Base-by-base conservation (phyloP, 1,140 invertebrate genomes). In the Penaeus japonicus region DNA sequence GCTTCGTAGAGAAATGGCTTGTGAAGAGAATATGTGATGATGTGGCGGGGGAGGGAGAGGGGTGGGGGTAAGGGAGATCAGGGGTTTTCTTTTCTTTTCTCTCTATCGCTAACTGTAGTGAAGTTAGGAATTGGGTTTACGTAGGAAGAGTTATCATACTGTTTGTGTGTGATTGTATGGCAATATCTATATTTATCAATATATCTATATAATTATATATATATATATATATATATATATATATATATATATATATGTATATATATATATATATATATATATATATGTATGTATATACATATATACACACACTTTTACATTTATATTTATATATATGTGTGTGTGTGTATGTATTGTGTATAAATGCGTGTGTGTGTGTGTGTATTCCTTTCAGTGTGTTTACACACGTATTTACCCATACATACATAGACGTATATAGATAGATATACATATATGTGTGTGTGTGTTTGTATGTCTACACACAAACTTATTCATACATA, bases 251-350 rank as follows among this genome's bases (percentile, higher is more conserved):
- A 35, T 59, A 35, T 22, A 82, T 59, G 35, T 82, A 62, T 82
- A 62, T 62, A 62, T 62, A 62, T 59, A 62, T 82, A 62, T 59
- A 62, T 62, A 62, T 82, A 32, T 59, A 62, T 82, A 62, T 59
- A 62, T 39, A 62, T 62, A 35, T 59, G 22, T 82, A 82, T 35
- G 59, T 82, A 82, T 82, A 62, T 82, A 82, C 22, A 82, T 81
- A 81, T 81, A 81, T 30, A 59, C 27, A 54, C 0, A 57, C 27
- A 54, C 3, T 39, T 20, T 54, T 39, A 24, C 15, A 47, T 47
- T 12, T 47, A 47, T 47, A 47, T 47, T 12, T 47, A 47, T 47
- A 47, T 15, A 27, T 1, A 35, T 75, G n/a, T 75, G n/a, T 75
- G n/a, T 75, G 17, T 77, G 27, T 77, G 27, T 35, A 47, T 77